Evolutionary conservation across 2,888 invertebrate species (phyloP).

Genomic region (Oscheius sp.): DNA sequence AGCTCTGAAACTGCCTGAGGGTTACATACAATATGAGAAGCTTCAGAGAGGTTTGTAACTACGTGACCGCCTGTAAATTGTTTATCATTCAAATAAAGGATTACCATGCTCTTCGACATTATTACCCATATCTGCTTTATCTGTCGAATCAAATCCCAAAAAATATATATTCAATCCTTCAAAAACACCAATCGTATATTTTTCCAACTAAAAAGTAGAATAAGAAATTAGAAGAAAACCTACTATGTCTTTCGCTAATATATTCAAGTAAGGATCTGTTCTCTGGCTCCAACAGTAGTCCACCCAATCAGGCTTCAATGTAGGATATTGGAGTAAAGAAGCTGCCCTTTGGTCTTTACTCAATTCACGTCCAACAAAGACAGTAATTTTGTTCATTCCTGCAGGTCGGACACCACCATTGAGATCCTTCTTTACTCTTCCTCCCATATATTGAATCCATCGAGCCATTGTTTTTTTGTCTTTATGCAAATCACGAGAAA

Average conservation of each 20-base stretch:
- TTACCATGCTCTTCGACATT: conserved; percentile 27
- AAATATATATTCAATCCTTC: conserved; percentile 34
- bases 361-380: conserved; percentile 10
- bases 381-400: not conserved
- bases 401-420: not conserved
- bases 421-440: conserved; percentile 24
- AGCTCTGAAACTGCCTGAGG: conserved; percentile 10
- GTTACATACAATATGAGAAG: conserved; percentile 37
- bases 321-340: not conserved
- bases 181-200: conserved; percentile 27
- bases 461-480: conserved; percentile 1
- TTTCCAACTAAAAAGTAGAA: no score
- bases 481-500: conserved; percentile 2
- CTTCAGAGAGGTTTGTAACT: conserved; percentile 5
- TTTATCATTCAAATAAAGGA: not conserved
- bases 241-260: conserved; percentile 1
- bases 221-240: not conserved
- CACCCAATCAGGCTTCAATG: conserved; percentile 14
- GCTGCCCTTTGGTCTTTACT: conserved; percentile 1
- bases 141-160: conserved; percentile 25
- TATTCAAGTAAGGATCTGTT: not conserved
- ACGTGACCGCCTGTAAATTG: conserved; percentile 34
- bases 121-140: conserved; percentile 33
- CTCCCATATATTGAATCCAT: conserved; percentile 27
- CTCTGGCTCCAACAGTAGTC: conserved; percentile 14